Evolutionary conservation across 1,140 invertebrate genomes (phyloP).

Genomic region (Lordiphosa mommai): DNA sequence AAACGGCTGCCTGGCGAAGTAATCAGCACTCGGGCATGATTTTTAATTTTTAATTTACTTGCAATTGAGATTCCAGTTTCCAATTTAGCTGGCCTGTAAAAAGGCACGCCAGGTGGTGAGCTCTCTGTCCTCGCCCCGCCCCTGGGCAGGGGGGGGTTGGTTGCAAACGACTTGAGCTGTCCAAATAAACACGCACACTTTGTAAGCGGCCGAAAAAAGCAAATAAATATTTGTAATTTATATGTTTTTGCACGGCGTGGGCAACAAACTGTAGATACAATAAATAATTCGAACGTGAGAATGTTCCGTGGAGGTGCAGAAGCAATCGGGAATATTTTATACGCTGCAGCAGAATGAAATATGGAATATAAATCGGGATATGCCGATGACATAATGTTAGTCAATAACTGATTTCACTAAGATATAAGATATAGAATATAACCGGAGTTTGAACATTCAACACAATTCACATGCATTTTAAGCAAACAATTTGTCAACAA

Average conservation of each 20-base stretch:
- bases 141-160: neutral
- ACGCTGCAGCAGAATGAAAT: constrained; percentile 7
- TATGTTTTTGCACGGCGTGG: constrained; percentile 58
- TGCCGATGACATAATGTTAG: too few relatives aligned
- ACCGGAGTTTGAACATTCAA: too few relatives aligned
- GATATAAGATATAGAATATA: too few relatives aligned
- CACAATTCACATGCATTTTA: too few relatives aligned
- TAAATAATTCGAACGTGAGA: constrained; percentile 66
- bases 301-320: constrained; percentile 19
- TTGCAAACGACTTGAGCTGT: constrained; percentile 41
- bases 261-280: constrained; percentile 54
- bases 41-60: constrained; percentile 25
- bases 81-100: constrained; percentile 4
- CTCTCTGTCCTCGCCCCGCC: constrained; percentile 4
- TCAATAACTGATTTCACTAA: too few relatives aligned
- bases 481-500: too few relatives aligned
- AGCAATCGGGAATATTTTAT: constrained; percentile 22
- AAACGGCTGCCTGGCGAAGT: constrained; percentile 23
- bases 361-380: too few relatives aligned
- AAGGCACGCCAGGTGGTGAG: constrained; percentile 42
- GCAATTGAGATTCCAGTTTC: constrained; percentile 28
- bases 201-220: constrained; percentile 65
- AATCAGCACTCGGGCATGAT: constrained; percentile 21
- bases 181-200: constrained; percentile 73
- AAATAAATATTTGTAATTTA: constrained; percentile 76